Evolutionary conservation across 2,797 vertebrate species (phyloP).

Genomic region (Leptoclinus maculatus): DNA sequence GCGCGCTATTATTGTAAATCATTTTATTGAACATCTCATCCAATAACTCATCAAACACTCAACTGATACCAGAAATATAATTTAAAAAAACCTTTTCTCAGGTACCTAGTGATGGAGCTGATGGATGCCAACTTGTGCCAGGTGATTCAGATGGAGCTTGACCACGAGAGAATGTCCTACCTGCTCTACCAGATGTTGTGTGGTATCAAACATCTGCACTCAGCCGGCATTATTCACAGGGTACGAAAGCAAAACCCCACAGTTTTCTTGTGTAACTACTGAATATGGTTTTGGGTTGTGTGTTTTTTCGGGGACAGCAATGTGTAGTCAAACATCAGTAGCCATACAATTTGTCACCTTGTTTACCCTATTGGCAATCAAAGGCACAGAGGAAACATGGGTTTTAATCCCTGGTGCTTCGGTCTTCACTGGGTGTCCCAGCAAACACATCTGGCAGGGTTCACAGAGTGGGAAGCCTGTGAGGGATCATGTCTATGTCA

Average conservation of each 20-base stretch:
- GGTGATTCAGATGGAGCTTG: slow-evolving; percentile 99
- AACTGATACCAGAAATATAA: no score
- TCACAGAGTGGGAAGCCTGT: not conserved
- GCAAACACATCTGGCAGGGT: not conserved
- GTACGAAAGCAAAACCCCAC: slow-evolving; percentile 79
- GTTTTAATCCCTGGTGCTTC: not conserved
- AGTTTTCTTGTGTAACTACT: not conserved
- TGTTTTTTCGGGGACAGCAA: not conserved
- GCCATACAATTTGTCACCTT: not conserved
- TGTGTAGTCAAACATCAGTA: not conserved
- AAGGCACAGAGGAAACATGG: not conserved
- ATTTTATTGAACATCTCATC: not conserved
- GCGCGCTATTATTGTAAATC: not conserved
- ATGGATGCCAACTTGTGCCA: slow-evolving; percentile 99
- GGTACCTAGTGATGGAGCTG: slow-evolving; percentile 99
- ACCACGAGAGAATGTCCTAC: slow-evolving; percentile 99
- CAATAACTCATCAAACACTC: not conserved
- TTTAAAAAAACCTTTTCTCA: slow-evolving; percentile 66
- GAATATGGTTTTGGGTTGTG: not conserved
- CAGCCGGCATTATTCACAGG: slow-evolving; percentile 99
- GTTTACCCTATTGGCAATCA: not conserved
- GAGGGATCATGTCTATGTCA: not conserved
- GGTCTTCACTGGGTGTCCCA: not conserved
- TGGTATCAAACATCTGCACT: slow-evolving; percentile 99
- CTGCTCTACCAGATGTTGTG: slow-evolving; percentile 99